These are phyloP conservation scores for Gambusia affinis DNA, from an alignment of 2,113 vertebrate genomes.

Conservation along the genomic window DNA sequence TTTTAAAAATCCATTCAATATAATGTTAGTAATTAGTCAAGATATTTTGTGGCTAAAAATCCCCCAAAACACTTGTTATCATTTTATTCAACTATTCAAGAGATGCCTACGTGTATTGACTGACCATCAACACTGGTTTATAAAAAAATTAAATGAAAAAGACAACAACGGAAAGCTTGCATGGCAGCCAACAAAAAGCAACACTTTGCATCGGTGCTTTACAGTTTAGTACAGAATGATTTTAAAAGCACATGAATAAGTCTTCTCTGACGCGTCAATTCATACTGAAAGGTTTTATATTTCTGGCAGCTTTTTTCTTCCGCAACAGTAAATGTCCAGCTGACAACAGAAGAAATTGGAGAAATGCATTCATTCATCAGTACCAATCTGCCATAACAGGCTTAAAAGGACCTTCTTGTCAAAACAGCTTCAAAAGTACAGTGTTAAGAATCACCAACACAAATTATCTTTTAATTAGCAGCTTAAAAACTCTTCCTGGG, in stretches of 20 bases:
- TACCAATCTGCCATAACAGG: neutral
- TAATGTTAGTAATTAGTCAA: slow-evolving; percentile 13
- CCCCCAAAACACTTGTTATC: too few relatives aligned
- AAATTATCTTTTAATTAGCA: neutral
- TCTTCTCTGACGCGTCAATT: neutral
- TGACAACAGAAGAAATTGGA: neutral
- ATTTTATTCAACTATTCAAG: too few relatives aligned
- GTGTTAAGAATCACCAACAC: neutral
- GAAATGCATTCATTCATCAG: neutral
- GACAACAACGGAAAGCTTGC: too few relatives aligned
- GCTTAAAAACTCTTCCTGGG: neutral
- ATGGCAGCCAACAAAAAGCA: neutral
- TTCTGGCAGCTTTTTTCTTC: neutral
- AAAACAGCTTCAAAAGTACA: neutral
- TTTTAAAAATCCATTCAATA: neutral
- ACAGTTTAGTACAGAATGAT: neutral
- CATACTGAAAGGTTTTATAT: too few relatives aligned
- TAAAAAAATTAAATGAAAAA: neutral
- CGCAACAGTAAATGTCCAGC: too few relatives aligned
- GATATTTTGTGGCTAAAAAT: too few relatives aligned
- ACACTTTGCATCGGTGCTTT: too few relatives aligned
- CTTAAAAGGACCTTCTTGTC: neutral
- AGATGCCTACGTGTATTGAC: too few relatives aligned
- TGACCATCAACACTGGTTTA: neutral
- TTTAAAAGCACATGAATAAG: neutral